Base-by-base conservation (phyloP, 1,140 invertebrate species). In the Sitophilus oryzae region DNA sequence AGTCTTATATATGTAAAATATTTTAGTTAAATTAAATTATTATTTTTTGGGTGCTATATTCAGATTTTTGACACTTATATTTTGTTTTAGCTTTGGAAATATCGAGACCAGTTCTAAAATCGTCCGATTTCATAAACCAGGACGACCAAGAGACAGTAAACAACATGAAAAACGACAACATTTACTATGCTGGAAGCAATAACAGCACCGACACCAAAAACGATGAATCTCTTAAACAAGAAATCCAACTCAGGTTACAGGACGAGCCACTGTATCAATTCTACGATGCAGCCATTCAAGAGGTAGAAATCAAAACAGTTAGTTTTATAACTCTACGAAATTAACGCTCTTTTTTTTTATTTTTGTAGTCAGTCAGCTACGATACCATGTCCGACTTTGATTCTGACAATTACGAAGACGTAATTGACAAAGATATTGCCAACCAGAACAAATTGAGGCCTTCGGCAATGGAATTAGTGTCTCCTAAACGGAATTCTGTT, bases 181-280 rank as follows among this genome's bases (percentile, higher is more conserved):
- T 56, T 37, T 68, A 68, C 46, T 65, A 66, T 37, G 61, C 67
- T 38, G 56, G 60, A 3, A 68, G 64, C 37, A 55, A 64, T 21
- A 61, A 58, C 22, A 69, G 69, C 44, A 41, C 52, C n/a, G 67
- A 68, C 42, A 66, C 64, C 0, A 66, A 67, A 42, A 64, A 63
- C 36, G 66, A 70, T 34, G 62, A 68, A 16, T 62, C 61, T 2
- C 58, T 68, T 21, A 65, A 68, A 25, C 52, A 62, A 20, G 53
- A 56, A n/a, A 48, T 49, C 11, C 53, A 49, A 25, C 19, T 56
- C n/a, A 49, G 53, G 20, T 42, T 72, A n/a, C 63, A 71, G 56
- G 82, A 92, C 69, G 90, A 94, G 65, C 91, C 90, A 0, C 77
- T 94, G 15, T 94, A 94, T 70, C 91, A 94, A 68, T 93, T 93